Evolutionary conservation across 1,140 invertebrate genomes (phyloP).

Genomic region (Microplitis demolitor): DNA sequence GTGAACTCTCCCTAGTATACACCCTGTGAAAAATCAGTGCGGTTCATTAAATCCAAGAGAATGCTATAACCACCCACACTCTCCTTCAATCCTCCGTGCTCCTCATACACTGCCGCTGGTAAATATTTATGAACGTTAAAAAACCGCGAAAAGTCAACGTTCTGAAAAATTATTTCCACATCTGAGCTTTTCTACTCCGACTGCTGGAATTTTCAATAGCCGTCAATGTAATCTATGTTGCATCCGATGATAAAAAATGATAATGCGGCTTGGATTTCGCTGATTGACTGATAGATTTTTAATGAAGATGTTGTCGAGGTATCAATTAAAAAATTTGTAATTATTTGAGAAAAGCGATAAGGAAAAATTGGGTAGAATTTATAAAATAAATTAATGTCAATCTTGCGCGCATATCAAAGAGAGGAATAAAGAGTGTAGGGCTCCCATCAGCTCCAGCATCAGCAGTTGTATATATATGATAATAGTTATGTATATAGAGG

Average conservation of each 20-base stretch:
- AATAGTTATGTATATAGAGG: slow-evolving; percentile 1
- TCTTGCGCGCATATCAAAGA: too few relatives aligned
- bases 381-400: too few relatives aligned
- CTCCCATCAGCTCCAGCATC: background rate
- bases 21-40: slow-evolving; percentile 53
- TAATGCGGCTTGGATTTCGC: too few relatives aligned
- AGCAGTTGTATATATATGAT: background rate
- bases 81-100: background rate
- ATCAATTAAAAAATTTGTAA: too few relatives aligned
- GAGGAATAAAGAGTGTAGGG: too few relatives aligned
- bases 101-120: slow-evolving; percentile 26
- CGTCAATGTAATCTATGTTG: too few relatives aligned
- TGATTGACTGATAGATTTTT: too few relatives aligned
- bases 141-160: slow-evolving; percentile 38
- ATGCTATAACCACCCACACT: slow-evolving; percentile 32
- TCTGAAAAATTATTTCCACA: background rate
- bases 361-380: too few relatives aligned
- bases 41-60: slow-evolving; percentile 57
- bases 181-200: background rate
- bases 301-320: too few relatives aligned
- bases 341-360: background rate
- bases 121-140: slow-evolving; percentile 53
- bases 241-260: too few relatives aligned
- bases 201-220: too few relatives aligned
- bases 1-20: background rate